These are phyloP conservation scores for Larimichthys crocea DNA, from an alignment of 2,113 vertebrate genomes.

Conservation along the genomic window DNA sequence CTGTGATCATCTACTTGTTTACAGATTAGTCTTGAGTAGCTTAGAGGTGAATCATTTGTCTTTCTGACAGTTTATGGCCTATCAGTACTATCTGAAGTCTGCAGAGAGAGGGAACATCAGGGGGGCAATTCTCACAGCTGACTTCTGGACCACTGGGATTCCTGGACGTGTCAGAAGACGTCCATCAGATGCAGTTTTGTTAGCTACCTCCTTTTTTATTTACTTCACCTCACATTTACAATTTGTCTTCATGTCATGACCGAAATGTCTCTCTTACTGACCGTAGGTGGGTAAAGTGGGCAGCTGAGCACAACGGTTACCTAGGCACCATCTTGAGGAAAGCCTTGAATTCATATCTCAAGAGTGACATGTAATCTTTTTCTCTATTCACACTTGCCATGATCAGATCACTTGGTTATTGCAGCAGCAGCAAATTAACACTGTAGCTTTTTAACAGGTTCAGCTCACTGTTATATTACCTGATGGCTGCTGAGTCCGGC, in stretches of 20 bases:
- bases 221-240: not conserved
- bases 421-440: not conserved
- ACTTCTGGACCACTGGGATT: conserved; percentile 82
- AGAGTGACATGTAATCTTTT: conserved; percentile 76
- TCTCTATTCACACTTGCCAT: not conserved
- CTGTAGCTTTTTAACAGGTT: conserved; percentile 70
- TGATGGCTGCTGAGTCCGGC: conserved; percentile 84
- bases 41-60: not conserved
- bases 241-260: not conserved
- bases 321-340: conserved; percentile 82
- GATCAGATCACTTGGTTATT: not conserved
- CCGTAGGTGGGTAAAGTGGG: conserved; percentile 86
- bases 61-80: conserved; percentile 79
- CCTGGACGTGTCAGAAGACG: conserved; percentile 71
- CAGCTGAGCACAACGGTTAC: conserved; percentile 85
- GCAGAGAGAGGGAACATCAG: conserved; percentile 80
- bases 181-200: conserved; percentile 82
- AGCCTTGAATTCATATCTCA: conserved; percentile 83
- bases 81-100: conserved; percentile 82
- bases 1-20: not conserved
- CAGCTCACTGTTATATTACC: conserved; percentile 80
- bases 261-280: conserved; percentile 27
- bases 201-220: conserved; percentile 33
- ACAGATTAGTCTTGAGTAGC: not conserved
- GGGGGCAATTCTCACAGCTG: conserved; percentile 76